phyloP scores from a whole-genome alignment of 2,888 invertebrate genomes.

The Lacanobia wlatinum region DNA sequence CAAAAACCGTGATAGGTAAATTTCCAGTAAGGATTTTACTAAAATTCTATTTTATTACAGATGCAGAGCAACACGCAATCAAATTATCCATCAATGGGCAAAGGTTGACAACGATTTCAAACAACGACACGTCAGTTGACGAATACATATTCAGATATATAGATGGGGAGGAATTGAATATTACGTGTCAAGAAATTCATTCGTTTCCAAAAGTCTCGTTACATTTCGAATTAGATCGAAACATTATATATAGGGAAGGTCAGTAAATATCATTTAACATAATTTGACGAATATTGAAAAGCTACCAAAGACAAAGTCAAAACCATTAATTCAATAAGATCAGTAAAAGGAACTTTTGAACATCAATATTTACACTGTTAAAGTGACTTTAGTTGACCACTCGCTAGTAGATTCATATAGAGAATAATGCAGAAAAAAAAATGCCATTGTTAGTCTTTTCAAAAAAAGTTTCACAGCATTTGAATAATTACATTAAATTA shows the following conservation, averaged over 20 bases:
- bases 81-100: constrained; percentile 13
- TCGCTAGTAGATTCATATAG: too few species aligned
- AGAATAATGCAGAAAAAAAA: too few species aligned
- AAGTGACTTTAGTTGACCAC: too few species aligned
- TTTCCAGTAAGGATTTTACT: too few species aligned
- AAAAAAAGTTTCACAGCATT: too few species aligned
- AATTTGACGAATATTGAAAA: neutral
- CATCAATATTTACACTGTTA: too few species aligned
- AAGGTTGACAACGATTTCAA: neutral
- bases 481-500: too few species aligned
- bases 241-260: neutral
- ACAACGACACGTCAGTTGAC: neutral
- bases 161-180: neutral
- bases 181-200: constrained; percentile 26
- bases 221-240: rapidly evolving
- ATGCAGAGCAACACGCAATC: neutral
- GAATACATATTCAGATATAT: constrained; percentile 11
- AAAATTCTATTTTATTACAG: constrained; percentile 2
- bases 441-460: too few species aligned
- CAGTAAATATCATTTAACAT: neutral
- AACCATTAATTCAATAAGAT: neutral
- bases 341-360: too few species aligned
- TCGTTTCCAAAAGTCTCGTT: neutral
- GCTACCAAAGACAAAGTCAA: neutral
- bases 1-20: too few species aligned